Conservation (phyloP, 2,888 invertebrate species). For the Xanthia icteritia region DNA sequence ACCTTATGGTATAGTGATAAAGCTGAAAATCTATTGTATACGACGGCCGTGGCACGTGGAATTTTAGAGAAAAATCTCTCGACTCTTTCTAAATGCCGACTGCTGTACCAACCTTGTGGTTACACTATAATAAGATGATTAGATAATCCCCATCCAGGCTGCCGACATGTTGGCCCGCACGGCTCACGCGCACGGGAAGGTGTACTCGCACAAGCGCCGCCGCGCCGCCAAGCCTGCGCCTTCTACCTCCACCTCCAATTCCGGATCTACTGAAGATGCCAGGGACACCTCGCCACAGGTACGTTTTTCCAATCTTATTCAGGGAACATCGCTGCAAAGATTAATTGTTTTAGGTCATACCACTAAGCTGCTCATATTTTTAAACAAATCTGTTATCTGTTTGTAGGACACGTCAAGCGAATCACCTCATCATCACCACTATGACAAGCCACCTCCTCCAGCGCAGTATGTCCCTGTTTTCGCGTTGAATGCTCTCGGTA, state of each 20-base stretch:
- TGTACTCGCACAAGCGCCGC: slow-evolving; percentile 82
- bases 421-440: slow-evolving; percentile 82
- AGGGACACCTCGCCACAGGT: slow-evolving; percentile 86
- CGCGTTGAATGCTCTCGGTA: slow-evolving; percentile 96
- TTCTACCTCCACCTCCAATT: slow-evolving; percentile 75
- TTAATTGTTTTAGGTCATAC: background rate
- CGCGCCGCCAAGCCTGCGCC: slow-evolving; percentile 74
- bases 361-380: background rate
- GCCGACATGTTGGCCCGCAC: slow-evolving; percentile 70
- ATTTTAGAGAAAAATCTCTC: background rate
- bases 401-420: slow-evolving; percentile 86
- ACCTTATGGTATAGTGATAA: no score
- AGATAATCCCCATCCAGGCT: slow-evolving; percentile 66
- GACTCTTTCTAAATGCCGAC: background rate
- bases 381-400: slow-evolving; percentile 11
- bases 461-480: slow-evolving; percentile 94
- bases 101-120: background rate
- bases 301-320: slow-evolving; percentile 6
- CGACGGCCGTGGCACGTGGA: background rate
- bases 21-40: no score
- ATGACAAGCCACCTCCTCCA: slow-evolving; percentile 78
- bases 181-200: slow-evolving; percentile 70
- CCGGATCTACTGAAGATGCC: slow-evolving; percentile 82
- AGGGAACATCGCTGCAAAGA: background rate
- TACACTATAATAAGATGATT: slow-evolving; percentile 38